phyloP scores from a whole-genome alignment of 2,888 invertebrate genomes.

The Homarus gammarus region DNA sequence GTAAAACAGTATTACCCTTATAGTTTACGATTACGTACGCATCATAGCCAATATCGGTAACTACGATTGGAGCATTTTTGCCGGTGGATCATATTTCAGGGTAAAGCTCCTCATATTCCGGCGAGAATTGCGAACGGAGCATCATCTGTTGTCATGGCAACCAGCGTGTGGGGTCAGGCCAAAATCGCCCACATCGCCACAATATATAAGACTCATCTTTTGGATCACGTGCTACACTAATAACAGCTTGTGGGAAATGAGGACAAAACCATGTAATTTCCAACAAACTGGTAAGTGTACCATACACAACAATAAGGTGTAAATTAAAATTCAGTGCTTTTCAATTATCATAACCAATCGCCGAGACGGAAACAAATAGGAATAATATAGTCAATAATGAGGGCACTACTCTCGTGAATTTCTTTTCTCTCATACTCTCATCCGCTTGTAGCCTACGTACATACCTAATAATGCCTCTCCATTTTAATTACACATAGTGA shows the following conservation, averaged over 20 bases:
- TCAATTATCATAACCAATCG: conserved; percentile 27
- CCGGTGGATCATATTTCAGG: conserved; percentile 20
- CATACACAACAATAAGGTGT: conserved; percentile 61
- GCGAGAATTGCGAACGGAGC: conserved; percentile 41
- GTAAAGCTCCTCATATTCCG: background rate
- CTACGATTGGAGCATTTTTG: conserved; percentile 7
- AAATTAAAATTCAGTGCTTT: conserved; percentile 55
- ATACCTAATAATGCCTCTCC: conserved; percentile 40
- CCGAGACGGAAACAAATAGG: background rate
- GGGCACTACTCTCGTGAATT: background rate
- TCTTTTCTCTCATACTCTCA: conserved; percentile 35
- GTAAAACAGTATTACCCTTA: background rate
- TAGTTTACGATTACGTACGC: conserved; percentile 5
- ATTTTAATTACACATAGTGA: conserved; percentile 43
- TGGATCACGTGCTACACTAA: conserved; percentile 69
- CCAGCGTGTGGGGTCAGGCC: conserved; percentile 41
- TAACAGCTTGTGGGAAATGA: conserved; percentile 65
- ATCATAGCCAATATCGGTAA: background rate
- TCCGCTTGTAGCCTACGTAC: conserved; percentile 23
- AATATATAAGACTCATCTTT: conserved; percentile 60
- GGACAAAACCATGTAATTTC: conserved; percentile 66
- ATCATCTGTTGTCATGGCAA: conserved; percentile 66
- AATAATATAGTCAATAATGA: conserved; percentile 1
- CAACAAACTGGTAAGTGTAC: conserved; percentile 57
- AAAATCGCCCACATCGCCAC: conserved; percentile 63